A percentile compares a stretch with the other conserved stretches of the same genome.
Evolutionary conservation across 2,888 invertebrate species (phyloP).

Genomic region (Carpatolechia fugitivella): DNA sequence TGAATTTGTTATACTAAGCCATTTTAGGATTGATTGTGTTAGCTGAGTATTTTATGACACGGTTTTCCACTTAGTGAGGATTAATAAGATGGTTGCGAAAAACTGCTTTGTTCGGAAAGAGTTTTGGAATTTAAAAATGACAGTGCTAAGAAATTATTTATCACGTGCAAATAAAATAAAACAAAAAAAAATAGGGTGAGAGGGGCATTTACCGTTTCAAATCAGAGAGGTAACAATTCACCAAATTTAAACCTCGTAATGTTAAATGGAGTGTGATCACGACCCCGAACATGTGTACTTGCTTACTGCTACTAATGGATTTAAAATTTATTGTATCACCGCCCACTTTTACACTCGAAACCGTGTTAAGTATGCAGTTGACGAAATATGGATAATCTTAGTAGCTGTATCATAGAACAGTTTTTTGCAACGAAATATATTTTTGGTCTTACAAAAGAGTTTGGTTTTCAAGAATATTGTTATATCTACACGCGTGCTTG

Average conservation of each 20-base stretch:
- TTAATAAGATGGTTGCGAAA: not conserved
- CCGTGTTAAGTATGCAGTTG: constrained; percentile 18
- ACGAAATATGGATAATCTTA: constrained; percentile 6
- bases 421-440: not conserved
- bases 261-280: constrained; percentile 71
- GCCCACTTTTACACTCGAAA: constrained; percentile 54
- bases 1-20: constrained; percentile 1
- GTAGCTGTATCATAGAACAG: not conserved
- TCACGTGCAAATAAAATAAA: not conserved
- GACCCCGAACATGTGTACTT: constrained; percentile 72
- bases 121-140: too few relatives aligned
- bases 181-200: not conserved
- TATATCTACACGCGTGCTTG: not conserved
- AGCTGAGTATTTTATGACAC: not conserved
- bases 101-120: too few relatives aligned
- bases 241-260: constrained; percentile 74
- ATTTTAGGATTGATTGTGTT: not conserved
- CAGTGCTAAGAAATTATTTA: not conserved
- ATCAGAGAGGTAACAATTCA: constrained; percentile 66
- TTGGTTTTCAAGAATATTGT: not conserved
- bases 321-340: constrained; percentile 74
- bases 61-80: not conserved
- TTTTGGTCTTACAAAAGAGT: not conserved
- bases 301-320: constrained; percentile 69
- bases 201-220: constrained; percentile 41